These are phyloP conservation scores for Fragum fragum DNA, from an alignment of 2,888 invertebrate genomes.

Conservation along the genomic window DNA sequence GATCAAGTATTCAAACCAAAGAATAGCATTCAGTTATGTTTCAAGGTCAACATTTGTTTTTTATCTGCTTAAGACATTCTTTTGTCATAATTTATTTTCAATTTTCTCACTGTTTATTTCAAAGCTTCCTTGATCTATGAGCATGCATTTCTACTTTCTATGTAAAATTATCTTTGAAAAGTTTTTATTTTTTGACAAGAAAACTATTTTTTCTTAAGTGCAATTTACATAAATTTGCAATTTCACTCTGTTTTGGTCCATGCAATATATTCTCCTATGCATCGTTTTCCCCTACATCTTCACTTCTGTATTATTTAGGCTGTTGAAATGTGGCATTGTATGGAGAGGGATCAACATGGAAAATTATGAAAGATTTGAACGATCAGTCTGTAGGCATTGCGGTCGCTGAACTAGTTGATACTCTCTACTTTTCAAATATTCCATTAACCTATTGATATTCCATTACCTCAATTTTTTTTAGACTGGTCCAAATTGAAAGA, in stretches of 20 bases:
- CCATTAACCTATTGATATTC: too few species aligned
- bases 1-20: background rate
- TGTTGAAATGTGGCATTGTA: too few species aligned
- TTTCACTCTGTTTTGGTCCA: conserved; percentile 14
- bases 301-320: too few species aligned
- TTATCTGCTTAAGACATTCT: background rate
- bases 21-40: background rate
- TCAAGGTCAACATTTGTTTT: background rate
- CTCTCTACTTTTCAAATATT: too few species aligned
- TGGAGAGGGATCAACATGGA: too few species aligned
- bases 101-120: background rate
- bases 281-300: conserved; percentile 15
- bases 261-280: conserved; percentile 33
- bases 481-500: too few species aligned
- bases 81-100: background rate
- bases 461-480: too few species aligned
- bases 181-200: conserved; percentile 13
- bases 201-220: conserved; percentile 29
- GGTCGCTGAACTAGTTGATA: too few species aligned
- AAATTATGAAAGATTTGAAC: too few species aligned
- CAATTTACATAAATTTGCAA: conserved; percentile 30
- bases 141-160: conserved; percentile 26
- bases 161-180: conserved; percentile 5
- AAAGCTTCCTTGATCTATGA: background rate
- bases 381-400: too few species aligned